Evolutionary conservation across 2,888 invertebrate genomes (phyloP), one percentile per base, ranked within the genome.

Genomic region (Drosophila borborema): DNA sequence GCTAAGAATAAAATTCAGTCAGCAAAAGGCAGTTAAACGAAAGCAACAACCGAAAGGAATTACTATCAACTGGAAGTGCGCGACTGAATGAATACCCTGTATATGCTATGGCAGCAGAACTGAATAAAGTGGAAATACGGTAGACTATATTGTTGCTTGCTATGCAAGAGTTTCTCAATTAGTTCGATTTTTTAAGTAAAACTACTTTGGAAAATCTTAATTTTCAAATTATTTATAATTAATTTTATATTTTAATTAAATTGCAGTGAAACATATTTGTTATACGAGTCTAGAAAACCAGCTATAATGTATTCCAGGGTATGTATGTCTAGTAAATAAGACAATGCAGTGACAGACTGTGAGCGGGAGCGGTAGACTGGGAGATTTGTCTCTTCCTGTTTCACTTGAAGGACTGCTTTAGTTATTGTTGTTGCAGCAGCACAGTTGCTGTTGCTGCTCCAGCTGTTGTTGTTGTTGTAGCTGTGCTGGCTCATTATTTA

Each of bases 401-500:
- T 48, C 51, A 43, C 45, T 72, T 60, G 67, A 60, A 34, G 69
- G 16, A 41, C 16, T 69, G 59, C 58, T 16, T 40, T 46, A 49
- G 40, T n/a, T 48, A 51, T 38, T 64, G 63, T 34, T 70, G 51
- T 18, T 51, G 53, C 31, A 60, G 56, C 34, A 31, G 49, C 49
- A 34, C 12, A 49, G 49, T 49, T 51, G 49, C 23, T 16, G 49
- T 49, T 51, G 49, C 23, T 16, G 46, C 46, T 16, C 23, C 23
- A 23, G 46, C 8, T 46, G 43, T 14, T 48, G 46, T 8, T 28
- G 38, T 12, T 69, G 46, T 18, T 73, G 79, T 16, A 72, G 72
- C 68, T 64, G 53, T 63, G 75, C 66, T 77, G 77, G 66, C 89
- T 85, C 86, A 89, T 85, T 85, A 85, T 85, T 89, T 85, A 82